A percentile compares a stretch with the other conserved stretches of the same genome.
Evolutionary conservation across 2,113 vertebrate genomes (phyloP).

Genomic region (Conger conger): DNA sequence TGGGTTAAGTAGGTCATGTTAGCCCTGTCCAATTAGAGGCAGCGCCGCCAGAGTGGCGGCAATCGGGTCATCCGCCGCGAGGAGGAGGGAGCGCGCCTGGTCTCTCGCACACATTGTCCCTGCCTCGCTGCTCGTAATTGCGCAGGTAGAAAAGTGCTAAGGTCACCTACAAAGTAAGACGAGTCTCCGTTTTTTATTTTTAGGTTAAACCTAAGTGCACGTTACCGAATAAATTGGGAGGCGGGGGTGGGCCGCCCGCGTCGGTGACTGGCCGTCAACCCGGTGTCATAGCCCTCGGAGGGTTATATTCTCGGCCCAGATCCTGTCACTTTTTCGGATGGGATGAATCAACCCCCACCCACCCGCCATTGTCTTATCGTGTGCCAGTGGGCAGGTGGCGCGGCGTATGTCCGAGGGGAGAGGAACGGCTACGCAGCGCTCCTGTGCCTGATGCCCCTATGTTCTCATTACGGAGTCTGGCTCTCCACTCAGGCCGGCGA

Average conservation of each 20-base stretch:
- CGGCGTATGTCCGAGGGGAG: neutral
- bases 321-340: neutral
- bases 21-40: slow-evolving; percentile 46
- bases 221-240: slow-evolving; percentile 2
- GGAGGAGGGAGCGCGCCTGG: neutral
- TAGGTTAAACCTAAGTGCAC: slow-evolving; percentile 8
- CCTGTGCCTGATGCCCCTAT: neutral
- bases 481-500: neutral
- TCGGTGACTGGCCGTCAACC: neutral
- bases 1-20: slow-evolving; percentile 50
- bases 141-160: slow-evolving; percentile 21
- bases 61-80: slow-evolving; percentile 27
- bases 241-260: neutral
- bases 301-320: neutral
- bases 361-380: neutral
- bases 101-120: slow-evolving; percentile 13
- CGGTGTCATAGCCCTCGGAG: neutral
- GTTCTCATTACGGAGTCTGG: neutral
- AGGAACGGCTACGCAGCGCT: neutral
- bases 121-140: slow-evolving; percentile 24
- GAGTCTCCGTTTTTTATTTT: neutral
- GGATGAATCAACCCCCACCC: neutral
- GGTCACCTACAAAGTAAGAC: neutral
- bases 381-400: neutral
- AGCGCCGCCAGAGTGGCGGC: slow-evolving; percentile 27